phyloP scores from a whole-genome alignment of 2,888 invertebrate genomes.

The Orthosia gothica region DNA sequence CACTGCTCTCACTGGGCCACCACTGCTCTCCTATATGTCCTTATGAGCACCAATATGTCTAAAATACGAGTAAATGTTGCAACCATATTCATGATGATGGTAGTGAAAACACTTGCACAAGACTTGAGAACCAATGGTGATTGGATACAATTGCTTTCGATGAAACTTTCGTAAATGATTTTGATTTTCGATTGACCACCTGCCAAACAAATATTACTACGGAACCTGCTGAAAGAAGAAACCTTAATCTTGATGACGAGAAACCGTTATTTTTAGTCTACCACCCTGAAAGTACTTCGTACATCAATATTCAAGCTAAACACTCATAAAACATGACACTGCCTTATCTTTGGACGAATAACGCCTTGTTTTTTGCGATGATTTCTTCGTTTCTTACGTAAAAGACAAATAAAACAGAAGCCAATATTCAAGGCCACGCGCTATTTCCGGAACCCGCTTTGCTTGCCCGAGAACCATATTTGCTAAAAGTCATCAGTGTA shows the following conservation, averaged over 20 bases:
- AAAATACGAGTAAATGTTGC: neutral
- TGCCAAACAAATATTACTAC: too few species aligned
- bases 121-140: too few species aligned
- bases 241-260: neutral
- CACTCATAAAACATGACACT: too few species aligned
- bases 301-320: neutral
- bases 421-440: neutral
- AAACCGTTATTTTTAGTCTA: neutral
- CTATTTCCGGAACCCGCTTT: slow-evolving; percentile 8
- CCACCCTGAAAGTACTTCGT: neutral
- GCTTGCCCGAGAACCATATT: slow-evolving; percentile 9
- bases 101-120: neutral
- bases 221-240: neutral
- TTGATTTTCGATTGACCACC: too few species aligned
- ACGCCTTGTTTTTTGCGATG: neutral
- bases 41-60: slow-evolving; percentile 14
- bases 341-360: too few species aligned
- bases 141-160: too few species aligned
- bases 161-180: too few species aligned
- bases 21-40: too few species aligned
- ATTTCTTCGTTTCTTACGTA: neutral
- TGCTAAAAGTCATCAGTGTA: slow-evolving; percentile 40
- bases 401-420: neutral
- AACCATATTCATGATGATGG: neutral
- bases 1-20: too few species aligned